Evolutionary conservation across 2,797 vertebrate species (phyloP).

Genomic region (Fistularia tabacaria): DNA sequence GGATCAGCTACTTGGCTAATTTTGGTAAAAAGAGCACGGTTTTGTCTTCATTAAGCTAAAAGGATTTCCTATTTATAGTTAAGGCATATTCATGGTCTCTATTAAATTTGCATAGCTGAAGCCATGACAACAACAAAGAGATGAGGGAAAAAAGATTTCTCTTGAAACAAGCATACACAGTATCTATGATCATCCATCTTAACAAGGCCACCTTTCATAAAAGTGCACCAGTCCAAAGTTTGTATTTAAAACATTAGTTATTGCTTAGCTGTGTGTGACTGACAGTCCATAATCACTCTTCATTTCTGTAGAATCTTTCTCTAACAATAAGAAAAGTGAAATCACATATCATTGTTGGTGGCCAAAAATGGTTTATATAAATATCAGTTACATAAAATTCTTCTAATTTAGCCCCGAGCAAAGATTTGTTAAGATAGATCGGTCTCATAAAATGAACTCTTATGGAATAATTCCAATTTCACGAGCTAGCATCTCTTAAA

Average conservation of each 20-base stretch:
- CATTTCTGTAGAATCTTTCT: neutral
- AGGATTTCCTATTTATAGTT: conserved; percentile 24
- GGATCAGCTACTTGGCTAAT: conserved; percentile 14
- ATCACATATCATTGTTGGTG: conserved; percentile 17
- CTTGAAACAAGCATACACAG: conserved; percentile 3
- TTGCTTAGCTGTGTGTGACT: no score
- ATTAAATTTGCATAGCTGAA: conserved; percentile 20
- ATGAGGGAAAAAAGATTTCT: neutral
- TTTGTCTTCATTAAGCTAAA: conserved; percentile 25
- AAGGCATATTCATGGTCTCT: conserved; percentile 19
- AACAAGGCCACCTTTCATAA: conserved; percentile 13
- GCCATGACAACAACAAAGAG: conserved; percentile 6
- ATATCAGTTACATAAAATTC: conserved; percentile 61
- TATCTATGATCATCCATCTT: conserved; percentile 17
- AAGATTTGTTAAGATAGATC: conserved; percentile 54
- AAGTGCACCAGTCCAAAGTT: conserved; percentile 2
- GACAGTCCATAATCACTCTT: neutral
- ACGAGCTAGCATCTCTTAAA: conserved; percentile 57
- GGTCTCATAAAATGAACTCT: conserved; percentile 59
- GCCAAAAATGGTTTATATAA: conserved; percentile 45
- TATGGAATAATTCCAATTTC: conserved; percentile 68
- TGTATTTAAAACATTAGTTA: neutral
- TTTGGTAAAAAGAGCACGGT: conserved; percentile 22
- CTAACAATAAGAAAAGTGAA: neutral
- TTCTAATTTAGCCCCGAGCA: conserved; percentile 59